These are phyloP conservation scores for Tetramorium bicarinatum DNA, from an alignment of 2,888 invertebrate species.

Conservation along the genomic window DNA sequence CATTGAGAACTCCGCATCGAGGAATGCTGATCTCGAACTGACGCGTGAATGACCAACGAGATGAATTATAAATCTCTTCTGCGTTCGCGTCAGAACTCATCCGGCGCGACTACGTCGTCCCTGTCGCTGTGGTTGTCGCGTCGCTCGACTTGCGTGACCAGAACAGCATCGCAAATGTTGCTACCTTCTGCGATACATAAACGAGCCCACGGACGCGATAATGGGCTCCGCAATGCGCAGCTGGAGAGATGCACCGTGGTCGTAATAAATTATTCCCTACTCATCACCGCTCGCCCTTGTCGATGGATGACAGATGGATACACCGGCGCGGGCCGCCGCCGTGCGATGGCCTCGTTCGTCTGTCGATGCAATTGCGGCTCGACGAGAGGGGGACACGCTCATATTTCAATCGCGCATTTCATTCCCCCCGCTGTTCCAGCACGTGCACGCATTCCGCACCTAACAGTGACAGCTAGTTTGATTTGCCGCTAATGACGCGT, in stretches of 20 bases:
- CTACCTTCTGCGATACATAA: slow-evolving; percentile 53
- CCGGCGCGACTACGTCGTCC: slow-evolving; percentile 6
- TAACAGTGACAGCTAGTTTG: neutral
- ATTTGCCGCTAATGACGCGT: neutral
- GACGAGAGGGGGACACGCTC: neutral
- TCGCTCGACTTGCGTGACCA: slow-evolving; percentile 61
- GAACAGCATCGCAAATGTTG: slow-evolving; percentile 52
- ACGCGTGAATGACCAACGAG: slow-evolving; percentile 9
- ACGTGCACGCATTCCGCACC: neutral
- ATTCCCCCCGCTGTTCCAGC: neutral
- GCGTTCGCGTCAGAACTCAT: slow-evolving; percentile 35
- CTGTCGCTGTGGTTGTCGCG: slow-evolving; percentile 30
- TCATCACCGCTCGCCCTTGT: slow-evolving; percentile 50
- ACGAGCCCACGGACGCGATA: slow-evolving; percentile 58
- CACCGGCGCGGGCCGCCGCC: neutral
- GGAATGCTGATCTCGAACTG: neutral
- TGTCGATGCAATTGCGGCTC: slow-evolving; percentile 7
- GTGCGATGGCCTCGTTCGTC: slow-evolving; percentile 1
- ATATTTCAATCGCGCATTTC: slow-evolving; percentile 18
- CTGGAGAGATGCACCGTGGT: slow-evolving; percentile 21
- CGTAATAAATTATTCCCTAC: slow-evolving; percentile 61
- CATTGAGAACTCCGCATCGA: neutral
- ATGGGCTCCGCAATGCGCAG: slow-evolving; percentile 55
- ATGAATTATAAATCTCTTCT: slow-evolving; percentile 54
- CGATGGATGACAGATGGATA: slow-evolving; percentile 41